Conservation (phyloP, 2,888 invertebrate species). For the Steromphala cineraria region DNA sequence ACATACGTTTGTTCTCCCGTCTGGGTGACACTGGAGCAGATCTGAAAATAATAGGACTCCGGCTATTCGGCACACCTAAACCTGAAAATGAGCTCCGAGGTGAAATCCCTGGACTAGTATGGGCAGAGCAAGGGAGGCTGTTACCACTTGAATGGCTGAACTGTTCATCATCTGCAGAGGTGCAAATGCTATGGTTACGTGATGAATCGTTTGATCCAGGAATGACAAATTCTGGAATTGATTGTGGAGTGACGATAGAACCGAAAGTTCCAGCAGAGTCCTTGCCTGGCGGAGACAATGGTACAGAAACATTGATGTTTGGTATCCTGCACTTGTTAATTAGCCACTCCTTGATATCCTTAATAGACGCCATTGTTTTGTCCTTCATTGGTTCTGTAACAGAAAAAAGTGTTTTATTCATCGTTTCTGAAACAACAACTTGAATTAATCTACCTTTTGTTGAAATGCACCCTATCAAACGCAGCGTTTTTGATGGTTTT, state of each 20-base stretch:
- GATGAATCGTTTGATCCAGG: slow-evolving; percentile 64
- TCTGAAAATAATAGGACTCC: slow-evolving; percentile 32
- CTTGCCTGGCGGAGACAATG: background rate
- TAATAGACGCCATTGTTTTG: slow-evolving; percentile 58
- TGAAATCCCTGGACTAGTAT: slow-evolving; percentile 47
- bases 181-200: slow-evolving; percentile 52
- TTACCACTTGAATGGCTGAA: slow-evolving; percentile 54
- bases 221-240: slow-evolving; percentile 69
- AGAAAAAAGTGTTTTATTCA: too few relatives aligned
- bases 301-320: slow-evolving; percentile 10
- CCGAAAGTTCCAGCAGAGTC: slow-evolving; percentile 24
- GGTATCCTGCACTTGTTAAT: slow-evolving; percentile 56
- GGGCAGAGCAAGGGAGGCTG: slow-evolving; percentile 44
- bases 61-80: slow-evolving; percentile 43
- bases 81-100: slow-evolving; percentile 45
- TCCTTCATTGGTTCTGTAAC: background rate
- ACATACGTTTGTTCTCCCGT: slow-evolving; percentile 48
- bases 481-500: too few relatives aligned
- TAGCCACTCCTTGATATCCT: slow-evolving; percentile 64
- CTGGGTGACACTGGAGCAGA: slow-evolving; percentile 62
- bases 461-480: too few relatives aligned
- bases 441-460: too few relatives aligned
- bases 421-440: too few relatives aligned
- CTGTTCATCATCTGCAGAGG: slow-evolving; percentile 41
- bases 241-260: slow-evolving; percentile 61